Base-by-base conservation (phyloP, 1,140 invertebrate species). In the Drosophila tani region DNA sequence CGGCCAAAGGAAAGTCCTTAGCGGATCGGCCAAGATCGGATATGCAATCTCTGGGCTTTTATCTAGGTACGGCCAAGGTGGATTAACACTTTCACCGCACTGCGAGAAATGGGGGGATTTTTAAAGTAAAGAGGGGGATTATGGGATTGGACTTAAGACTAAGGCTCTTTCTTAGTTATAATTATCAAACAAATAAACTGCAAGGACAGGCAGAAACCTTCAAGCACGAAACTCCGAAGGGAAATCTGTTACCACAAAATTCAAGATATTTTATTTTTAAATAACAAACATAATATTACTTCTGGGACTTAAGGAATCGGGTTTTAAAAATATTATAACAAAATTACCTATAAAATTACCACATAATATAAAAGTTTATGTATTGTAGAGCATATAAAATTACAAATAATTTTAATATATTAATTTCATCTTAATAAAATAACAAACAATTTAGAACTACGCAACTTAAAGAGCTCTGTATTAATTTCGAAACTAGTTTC, bases 61-160 rank as follows among this genome's bases (percentile, higher is more conserved):
- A 55, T 46, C 67, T 67, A 67, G 63, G 29, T 47, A 60, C 21
- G n/a, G 41, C 32, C 49, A 69, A 15, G 29, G 50, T n/a, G 29
- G 15, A 27, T 45, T 55, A 55, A 70, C 67, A 70, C 67, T 70
- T 70, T 70, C 67, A 67, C 67, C 49, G 68, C 69, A 64, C 70
- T 64, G 47, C 11, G 4, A 67, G 27, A 41, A 71, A 64, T 62
- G 32, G 0, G 21, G 43, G 51, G 32, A 12, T n/a, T 17, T 8
- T 15, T 9, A 3, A 46, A 7, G n/a, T 6, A 29, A 29, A 15
- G 6, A 9, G 11, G 9, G 9, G 47, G 3, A 3, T 12, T 17
- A 14, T 0, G 12, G 9, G 38, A 5, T 40, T 40, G 27, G 27
- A 6, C 1, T 6, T 29, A 6, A 4, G 21, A 3, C 21, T 24